Conservation (phyloP, 2,113 vertebrate species). For the Hemibagrus wyckioides region DNA sequence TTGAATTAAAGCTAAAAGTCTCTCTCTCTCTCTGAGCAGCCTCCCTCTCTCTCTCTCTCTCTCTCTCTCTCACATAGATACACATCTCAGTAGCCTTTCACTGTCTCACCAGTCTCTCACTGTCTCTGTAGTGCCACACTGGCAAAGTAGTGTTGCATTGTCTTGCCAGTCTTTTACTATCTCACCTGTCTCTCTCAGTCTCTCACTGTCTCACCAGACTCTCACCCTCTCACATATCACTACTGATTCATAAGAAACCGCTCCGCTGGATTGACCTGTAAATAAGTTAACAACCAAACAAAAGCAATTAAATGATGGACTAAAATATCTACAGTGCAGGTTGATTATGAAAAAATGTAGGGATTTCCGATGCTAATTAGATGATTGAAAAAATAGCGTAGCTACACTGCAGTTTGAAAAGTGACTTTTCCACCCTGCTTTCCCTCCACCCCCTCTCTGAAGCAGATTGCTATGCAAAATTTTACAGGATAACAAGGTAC, state of each 20-base stretch:
- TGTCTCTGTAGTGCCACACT: neutral
- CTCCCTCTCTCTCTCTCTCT: no score
- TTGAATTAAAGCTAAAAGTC: no score
- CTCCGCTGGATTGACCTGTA: neutral
- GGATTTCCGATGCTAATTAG: neutral
- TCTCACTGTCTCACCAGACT: neutral
- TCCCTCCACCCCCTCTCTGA: no score
- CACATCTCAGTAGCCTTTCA: neutral
- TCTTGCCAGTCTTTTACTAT: neutral
- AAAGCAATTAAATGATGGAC: neutral
- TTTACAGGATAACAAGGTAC: no score
- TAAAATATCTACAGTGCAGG: neutral
- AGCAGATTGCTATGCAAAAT: no score
- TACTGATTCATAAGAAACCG: neutral
- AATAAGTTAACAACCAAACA: neutral
- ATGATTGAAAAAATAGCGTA: neutral
- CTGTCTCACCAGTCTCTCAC: neutral
- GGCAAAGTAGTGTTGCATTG: neutral
- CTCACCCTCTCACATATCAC: neutral
- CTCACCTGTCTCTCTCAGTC: neutral
- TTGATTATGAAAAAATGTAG: neutral
- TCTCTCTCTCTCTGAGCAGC: no score
- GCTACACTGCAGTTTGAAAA: neutral
- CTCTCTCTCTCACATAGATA: no score
- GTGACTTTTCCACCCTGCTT: neutral